Percentiles rank a stretch among this genome's conserved stretches.
Evolutionary conservation across 2,888 invertebrate genomes (phyloP).

Genomic region (Allophyes oxyacanthae): DNA sequence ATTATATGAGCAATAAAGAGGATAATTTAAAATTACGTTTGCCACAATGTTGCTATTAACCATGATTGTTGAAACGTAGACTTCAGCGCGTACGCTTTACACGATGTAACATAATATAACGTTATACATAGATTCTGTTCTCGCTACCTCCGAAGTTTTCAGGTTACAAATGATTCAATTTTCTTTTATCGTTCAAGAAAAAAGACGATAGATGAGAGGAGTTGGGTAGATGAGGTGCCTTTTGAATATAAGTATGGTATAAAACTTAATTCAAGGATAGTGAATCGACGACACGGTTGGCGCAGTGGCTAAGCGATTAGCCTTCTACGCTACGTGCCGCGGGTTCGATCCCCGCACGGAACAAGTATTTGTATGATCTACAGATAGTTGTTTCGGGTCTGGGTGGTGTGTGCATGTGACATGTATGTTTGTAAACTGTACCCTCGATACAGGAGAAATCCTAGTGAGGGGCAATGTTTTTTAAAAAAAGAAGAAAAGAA

Average conservation of each 20-base stretch:
- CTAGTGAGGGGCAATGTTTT: too few relatives aligned
- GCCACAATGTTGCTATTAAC: slow-evolving; percentile 78
- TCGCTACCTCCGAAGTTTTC: slow-evolving; percentile 47
- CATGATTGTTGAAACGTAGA: slow-evolving; percentile 69
- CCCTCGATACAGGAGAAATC: too few relatives aligned
- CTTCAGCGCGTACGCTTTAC: slow-evolving; percentile 53
- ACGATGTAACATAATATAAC: slow-evolving; percentile 47
- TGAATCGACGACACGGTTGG: too few relatives aligned
- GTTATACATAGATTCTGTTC: slow-evolving; percentile 32
- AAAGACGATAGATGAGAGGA: slow-evolving; percentile 53
- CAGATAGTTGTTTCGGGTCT: too few relatives aligned
- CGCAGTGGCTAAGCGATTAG: too few relatives aligned
- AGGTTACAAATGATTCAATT: slow-evolving; percentile 58
- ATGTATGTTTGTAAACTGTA: too few relatives aligned
- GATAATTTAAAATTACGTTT: slow-evolving; percentile 83
- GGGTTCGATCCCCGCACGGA: too few relatives aligned
- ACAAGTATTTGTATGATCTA: too few relatives aligned
- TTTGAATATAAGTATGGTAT: slow-evolving; percentile 41
- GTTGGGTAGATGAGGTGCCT: slow-evolving; percentile 36
- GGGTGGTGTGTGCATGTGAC: too few relatives aligned
- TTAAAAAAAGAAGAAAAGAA: too few relatives aligned
- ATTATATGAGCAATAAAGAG: slow-evolving; percentile 82
- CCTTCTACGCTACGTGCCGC: too few relatives aligned
- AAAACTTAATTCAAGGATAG: slow-evolving; percentile 37
- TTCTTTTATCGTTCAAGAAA: slow-evolving; percentile 54